Base-by-base conservation (phyloP, 2,888 invertebrate genomes). In the Baronia brevicornis region DNA sequence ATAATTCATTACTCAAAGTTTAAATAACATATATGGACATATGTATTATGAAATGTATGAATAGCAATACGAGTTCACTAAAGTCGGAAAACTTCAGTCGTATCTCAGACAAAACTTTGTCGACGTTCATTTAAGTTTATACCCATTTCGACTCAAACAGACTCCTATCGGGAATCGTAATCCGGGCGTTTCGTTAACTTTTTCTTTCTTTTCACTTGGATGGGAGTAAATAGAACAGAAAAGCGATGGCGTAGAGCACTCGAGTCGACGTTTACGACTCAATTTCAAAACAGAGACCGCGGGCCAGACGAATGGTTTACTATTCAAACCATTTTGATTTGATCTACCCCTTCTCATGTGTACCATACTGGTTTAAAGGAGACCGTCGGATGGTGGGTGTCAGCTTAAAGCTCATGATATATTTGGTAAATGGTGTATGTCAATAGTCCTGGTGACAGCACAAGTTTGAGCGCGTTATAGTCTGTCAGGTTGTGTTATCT, bases 251-350 rank as follows among this genome's bases (percentile, higher is more conserved):
- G 49, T 57, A 62, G 68, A 57, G 64, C 65, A 73, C 73, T 74
- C 64, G 69, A 72, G 53, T 61, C 68, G 84, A 82, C 80, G 57
- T 84, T 84, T 84, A 84, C 79, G 80, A 79, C 80, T 80, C 79
- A 78, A 84, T 84, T 73, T 68, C 61, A 62, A 77, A 71, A 66
- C 77, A 64, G 59, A 65, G 64, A 65, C 64, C 68, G 72, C 58
- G 61, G 58, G 52, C 63, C 56, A 56, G 52, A 53, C 61, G 60
- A 67, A 64, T 69, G 66, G 55, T 56, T 65, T 54, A 60, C 58
- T 58, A 54, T 52, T 60, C 52, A 44, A 49, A 64, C 82, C 73
- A 73, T 50, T 61, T 62, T 67, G 66, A 58, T 61, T 48, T 62
- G 77, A 65, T 36, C 74, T 62, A 41, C 63, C 57, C 46, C 52